Evolutionary conservation across 2,113 vertebrate genomes (phyloP).

Genomic region (Microcebus jonahi): DNA sequence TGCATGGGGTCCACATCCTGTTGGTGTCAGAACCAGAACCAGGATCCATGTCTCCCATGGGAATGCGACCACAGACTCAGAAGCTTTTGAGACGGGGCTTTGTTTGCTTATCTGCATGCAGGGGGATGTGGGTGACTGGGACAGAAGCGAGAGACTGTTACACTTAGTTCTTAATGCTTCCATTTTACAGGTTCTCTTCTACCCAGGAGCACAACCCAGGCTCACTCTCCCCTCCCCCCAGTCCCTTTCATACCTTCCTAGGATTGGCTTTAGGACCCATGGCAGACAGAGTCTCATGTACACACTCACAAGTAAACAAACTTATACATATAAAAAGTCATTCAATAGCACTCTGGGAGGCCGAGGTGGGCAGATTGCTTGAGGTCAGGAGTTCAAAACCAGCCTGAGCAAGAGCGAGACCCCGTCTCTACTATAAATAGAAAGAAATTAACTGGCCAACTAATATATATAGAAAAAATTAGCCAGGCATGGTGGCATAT

Average conservation of each 20-base stretch:
- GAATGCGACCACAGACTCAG: not conserved
- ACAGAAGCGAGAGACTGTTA: not conserved
- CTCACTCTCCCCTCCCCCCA: not conserved
- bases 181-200: not conserved
- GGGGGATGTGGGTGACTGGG: not conserved
- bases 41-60: not conserved
- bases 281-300: not conserved
- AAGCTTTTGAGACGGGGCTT: not conserved
- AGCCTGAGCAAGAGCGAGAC: too few relatives aligned
- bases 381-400: too few relatives aligned
- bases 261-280: not conserved
- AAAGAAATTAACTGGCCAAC: too few relatives aligned
- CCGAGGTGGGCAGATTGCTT: too few relatives aligned
- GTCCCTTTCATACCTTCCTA: not conserved
- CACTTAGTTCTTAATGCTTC: not conserved
- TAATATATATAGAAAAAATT: too few relatives aligned
- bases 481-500: too few relatives aligned
- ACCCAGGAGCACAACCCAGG: not conserved
- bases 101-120: not conserved
- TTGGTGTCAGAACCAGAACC: rapidly evolving
- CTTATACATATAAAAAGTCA: not conserved
- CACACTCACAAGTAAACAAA: not conserved
- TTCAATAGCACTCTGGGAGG: not conserved
- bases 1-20: rapidly evolving
- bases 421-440: too few relatives aligned